Conservation (phyloP, 2,113 vertebrate genomes). For the Myiozetetes cayanensis region DNA sequence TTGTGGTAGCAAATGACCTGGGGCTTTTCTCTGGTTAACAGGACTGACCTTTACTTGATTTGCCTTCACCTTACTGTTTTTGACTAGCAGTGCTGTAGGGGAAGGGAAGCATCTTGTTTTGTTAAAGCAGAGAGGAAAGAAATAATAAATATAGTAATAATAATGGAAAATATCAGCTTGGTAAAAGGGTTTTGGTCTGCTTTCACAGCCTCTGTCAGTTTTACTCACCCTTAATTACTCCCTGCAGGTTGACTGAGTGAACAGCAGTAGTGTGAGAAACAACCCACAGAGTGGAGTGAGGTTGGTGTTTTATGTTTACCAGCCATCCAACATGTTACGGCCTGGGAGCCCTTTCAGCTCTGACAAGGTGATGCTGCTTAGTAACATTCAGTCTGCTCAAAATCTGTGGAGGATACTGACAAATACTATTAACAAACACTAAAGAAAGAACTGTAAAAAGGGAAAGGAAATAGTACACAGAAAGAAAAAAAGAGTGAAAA, state of each 20-base stretch:
- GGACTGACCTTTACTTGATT: conserved; percentile 44
- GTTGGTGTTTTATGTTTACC: background rate
- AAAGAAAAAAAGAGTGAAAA: background rate
- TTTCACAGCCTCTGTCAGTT: background rate
- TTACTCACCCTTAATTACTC: background rate
- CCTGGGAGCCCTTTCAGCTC: background rate
- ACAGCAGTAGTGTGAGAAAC: background rate
- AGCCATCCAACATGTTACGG: background rate
- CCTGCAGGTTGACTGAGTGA: background rate
- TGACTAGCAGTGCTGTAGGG: background rate
- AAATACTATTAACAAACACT: background rate
- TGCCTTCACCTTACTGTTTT: background rate
- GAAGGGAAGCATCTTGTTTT: background rate
- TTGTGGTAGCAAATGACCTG: background rate
- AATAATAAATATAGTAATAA: background rate
- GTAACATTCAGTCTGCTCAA: background rate
- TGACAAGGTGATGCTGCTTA: background rate
- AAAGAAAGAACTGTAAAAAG: background rate
- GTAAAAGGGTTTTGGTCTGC: background rate
- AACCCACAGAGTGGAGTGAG: background rate
- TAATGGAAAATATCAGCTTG: background rate
- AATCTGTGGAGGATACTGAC: background rate
- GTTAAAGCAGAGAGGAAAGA: background rate
- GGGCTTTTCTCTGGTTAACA: conserved; percentile 29
- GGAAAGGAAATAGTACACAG: background rate